A percentile compares a stretch with the other conserved stretches of the same genome.
These are phyloP conservation scores for Natrix natrix DNA, from an alignment of 2,797 vertebrate species.

Conservation along the genomic window DNA sequence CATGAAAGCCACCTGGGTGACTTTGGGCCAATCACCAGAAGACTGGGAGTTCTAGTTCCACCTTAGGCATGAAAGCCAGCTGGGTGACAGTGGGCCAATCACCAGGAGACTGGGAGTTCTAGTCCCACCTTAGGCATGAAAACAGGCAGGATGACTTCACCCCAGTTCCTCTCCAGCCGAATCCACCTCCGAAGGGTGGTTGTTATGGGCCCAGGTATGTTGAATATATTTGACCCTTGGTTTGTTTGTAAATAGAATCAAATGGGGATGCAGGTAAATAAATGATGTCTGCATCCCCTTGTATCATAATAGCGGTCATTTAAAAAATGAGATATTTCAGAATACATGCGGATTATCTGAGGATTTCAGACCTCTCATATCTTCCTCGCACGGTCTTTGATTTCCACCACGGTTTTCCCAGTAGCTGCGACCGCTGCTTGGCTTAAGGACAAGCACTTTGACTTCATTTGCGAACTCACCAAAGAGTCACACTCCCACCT, in stretches of 20 bases:
- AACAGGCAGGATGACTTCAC: neutral
- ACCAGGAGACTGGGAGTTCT: too few species aligned
- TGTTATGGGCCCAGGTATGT: neutral
- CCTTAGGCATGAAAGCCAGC: too few species aligned
- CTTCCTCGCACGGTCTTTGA: slow-evolving; percentile 42
- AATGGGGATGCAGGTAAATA: neutral
- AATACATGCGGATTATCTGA: neutral
- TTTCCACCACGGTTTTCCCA: slow-evolving; percentile 16
- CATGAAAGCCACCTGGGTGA: too few species aligned
- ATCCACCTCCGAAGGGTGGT: neutral
- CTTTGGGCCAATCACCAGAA: too few species aligned
- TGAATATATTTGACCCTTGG: neutral
- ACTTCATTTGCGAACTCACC: neutral
- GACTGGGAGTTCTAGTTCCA: too few species aligned
- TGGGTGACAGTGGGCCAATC: too few species aligned
- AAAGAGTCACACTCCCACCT: rapidly evolving
- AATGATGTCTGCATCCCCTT: neutral
- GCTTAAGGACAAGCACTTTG: neutral
- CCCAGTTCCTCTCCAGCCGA: neutral
- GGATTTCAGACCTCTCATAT: neutral
- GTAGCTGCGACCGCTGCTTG: slow-evolving; percentile 28
- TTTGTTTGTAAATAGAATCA: neutral
- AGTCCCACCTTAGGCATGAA: too few species aligned
- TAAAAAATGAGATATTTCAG: neutral
- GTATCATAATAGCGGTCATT: neutral